These are phyloP conservation scores for Esox niger DNA, from an alignment of 2,113 vertebrate species.

Conservation along the genomic window DNA sequence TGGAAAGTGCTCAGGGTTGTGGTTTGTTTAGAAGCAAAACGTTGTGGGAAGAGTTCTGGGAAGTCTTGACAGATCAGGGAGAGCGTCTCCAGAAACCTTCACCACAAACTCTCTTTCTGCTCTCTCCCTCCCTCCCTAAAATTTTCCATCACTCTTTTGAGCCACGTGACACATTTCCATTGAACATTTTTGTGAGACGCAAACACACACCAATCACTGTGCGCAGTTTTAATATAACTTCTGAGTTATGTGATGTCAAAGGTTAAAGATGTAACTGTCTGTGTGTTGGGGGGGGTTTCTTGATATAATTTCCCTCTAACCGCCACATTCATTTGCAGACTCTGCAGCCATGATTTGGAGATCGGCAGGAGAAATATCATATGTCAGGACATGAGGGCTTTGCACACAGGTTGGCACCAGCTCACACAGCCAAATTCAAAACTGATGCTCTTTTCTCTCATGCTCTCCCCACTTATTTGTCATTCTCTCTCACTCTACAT, in stretches of 20 bases:
- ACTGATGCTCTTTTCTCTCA: conserved; percentile 26
- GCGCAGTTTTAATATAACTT: too few relatives aligned
- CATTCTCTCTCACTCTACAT: background rate
- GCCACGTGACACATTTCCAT: too few relatives aligned
- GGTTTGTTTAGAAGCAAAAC: too few relatives aligned
- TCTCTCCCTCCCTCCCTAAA: background rate
- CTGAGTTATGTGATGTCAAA: background rate
- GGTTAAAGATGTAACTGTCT: background rate
- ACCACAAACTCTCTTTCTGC: background rate
- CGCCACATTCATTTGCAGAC: background rate
- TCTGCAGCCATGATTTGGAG: conserved; percentile 10
- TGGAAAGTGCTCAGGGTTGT: too few relatives aligned
- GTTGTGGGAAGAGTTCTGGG: too few relatives aligned
- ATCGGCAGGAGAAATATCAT: conserved; percentile 13
- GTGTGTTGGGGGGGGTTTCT: background rate
- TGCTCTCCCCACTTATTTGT: too few relatives aligned
- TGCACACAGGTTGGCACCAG: conserved; percentile 45
- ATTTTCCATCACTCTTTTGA: too few relatives aligned
- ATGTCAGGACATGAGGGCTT: conserved; percentile 31
- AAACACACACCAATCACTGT: too few relatives aligned
- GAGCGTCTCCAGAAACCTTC: background rate
- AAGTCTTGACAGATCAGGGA: too few relatives aligned
- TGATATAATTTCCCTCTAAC: too few relatives aligned
- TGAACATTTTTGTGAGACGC: too few relatives aligned
- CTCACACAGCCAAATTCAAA: conserved; percentile 43